phyloP scores from a whole-genome alignment of 2,113 vertebrate genomes.

The Rhabdomys dilectus region DNA sequence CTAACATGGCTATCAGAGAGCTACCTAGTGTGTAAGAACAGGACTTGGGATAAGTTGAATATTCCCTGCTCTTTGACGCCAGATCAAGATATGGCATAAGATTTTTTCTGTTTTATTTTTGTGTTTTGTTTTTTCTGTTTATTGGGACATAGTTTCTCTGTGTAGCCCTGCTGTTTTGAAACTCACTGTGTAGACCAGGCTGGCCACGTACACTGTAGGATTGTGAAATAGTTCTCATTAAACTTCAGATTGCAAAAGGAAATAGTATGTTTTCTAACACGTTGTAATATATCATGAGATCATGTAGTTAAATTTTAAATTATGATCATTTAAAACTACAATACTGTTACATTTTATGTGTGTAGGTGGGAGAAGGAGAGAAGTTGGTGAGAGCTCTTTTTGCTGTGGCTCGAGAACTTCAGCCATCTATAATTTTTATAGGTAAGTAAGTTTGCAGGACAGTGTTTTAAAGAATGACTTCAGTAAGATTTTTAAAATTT shows the following conservation, averaged over 20 bases:
- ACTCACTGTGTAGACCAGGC: background rate
- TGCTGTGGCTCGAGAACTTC: constrained; percentile 97
- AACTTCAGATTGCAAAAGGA: background rate
- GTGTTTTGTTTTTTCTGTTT: background rate
- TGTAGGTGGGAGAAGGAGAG: constrained; percentile 96
- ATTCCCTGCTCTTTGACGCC: background rate
- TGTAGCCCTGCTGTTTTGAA: background rate
- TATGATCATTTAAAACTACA: background rate
- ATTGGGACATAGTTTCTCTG: background rate
- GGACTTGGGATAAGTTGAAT: background rate
- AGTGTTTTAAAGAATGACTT: constrained; percentile 51
- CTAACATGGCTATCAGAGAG: background rate
- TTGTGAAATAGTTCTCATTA: background rate
- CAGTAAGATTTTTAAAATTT: background rate
- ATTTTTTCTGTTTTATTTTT: background rate
- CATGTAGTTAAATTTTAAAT: constrained; percentile 14
- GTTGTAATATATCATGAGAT: background rate
- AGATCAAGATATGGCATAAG: background rate
- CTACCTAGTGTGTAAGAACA: background rate
- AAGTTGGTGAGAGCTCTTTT: constrained; percentile 98
- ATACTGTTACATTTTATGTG: constrained; percentile 30
- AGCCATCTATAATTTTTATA: constrained; percentile 99
- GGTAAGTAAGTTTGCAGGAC: constrained; percentile 86
- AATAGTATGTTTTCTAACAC: background rate
- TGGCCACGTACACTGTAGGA: background rate